Evolutionary conservation across 2,888 invertebrate genomes (phyloP).

Genomic region (Corbicula japonica): DNA sequence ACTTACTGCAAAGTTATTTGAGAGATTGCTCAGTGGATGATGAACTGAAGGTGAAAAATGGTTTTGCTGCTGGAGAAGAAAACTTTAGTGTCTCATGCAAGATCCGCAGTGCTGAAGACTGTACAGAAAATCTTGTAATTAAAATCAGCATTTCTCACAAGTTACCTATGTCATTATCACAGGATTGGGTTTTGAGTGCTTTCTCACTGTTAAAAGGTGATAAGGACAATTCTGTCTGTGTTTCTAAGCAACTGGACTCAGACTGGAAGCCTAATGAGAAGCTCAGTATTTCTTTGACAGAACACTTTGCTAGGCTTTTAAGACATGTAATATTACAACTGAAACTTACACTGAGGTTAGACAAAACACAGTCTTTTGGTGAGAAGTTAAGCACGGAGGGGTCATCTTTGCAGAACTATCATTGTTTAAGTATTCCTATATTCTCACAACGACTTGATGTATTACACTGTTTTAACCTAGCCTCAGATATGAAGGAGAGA

Average conservation of each 20-base stretch:
- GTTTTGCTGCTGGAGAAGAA: neutral
- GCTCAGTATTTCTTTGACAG: conserved; percentile 1
- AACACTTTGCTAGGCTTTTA: neutral
- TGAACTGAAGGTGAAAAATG: too few relatives aligned
- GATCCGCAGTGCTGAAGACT: too few relatives aligned
- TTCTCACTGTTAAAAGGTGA: too few relatives aligned
- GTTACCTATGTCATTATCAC: too few relatives aligned
- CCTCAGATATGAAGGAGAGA: neutral
- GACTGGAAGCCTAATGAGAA: conserved; percentile 19
- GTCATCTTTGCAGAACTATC: too few relatives aligned
- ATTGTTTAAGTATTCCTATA: conserved; percentile 35
- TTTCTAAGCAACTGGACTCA: neutral
- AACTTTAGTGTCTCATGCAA: neutral
- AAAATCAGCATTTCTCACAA: too few relatives aligned
- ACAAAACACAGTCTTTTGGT: neutral
- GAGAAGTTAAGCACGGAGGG: neutral
- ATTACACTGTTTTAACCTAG: conserved; percentile 34
- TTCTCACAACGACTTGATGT: conserved; percentile 36
- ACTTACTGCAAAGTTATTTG: conserved; percentile 17
- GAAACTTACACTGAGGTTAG: neutral
- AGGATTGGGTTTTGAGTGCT: too few relatives aligned
- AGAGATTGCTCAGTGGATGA: neutral
- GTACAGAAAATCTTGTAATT: too few relatives aligned
- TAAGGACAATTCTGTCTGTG: neutral
- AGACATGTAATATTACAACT: too few relatives aligned